A percentile compares a stretch with the other conserved stretches of the same genome.
phyloP scores from a whole-genome alignment of 2,888 invertebrate genomes.

The Hydraecia micacea region DNA sequence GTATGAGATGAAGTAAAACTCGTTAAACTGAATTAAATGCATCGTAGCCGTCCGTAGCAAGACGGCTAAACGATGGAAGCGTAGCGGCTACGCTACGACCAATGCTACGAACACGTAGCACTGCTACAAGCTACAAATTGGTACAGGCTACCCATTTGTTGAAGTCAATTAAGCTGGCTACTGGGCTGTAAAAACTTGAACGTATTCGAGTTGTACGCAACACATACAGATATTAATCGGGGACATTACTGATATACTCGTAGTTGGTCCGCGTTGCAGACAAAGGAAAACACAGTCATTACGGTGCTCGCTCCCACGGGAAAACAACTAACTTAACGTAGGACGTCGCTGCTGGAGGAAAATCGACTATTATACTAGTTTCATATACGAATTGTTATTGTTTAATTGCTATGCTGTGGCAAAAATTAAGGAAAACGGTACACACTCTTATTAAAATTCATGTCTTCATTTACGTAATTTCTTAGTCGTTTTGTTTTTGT shows the following conservation, averaged over 20 bases:
- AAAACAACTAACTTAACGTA: conserved; percentile 74
- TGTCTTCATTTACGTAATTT: conserved; percentile 19
- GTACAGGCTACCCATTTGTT: conserved; percentile 69
- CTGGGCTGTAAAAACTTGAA: conserved; percentile 65
- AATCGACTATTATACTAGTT: conserved; percentile 60
- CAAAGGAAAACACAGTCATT: conserved; percentile 79
- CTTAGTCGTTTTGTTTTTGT: conserved; percentile 5
- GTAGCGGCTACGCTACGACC: conserved; percentile 47
- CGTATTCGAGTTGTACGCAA: conserved; percentile 65
- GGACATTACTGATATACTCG: conserved; percentile 71
- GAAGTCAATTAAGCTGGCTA: conserved; percentile 69
- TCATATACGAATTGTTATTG: conserved; percentile 57
- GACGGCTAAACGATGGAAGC: conserved; percentile 39
- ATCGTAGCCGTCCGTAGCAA: conserved; percentile 51
- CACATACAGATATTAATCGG: conserved; percentile 75
- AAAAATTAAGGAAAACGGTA: conserved; percentile 36
- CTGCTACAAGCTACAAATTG: conserved; percentile 70
- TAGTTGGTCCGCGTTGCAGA: conserved; percentile 63
- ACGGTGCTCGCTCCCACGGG: conserved; percentile 68
- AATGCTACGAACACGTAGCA: conserved; percentile 66
- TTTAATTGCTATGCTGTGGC: conserved; percentile 47
- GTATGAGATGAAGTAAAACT: conserved; percentile 61
- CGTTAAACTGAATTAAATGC: conserved; percentile 63
- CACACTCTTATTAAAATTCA: conserved; percentile 1
- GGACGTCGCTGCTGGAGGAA: conserved; percentile 62